Base-by-base conservation (phyloP, 2,113 vertebrate species). In the Trichomycterus rosablanca region DNA sequence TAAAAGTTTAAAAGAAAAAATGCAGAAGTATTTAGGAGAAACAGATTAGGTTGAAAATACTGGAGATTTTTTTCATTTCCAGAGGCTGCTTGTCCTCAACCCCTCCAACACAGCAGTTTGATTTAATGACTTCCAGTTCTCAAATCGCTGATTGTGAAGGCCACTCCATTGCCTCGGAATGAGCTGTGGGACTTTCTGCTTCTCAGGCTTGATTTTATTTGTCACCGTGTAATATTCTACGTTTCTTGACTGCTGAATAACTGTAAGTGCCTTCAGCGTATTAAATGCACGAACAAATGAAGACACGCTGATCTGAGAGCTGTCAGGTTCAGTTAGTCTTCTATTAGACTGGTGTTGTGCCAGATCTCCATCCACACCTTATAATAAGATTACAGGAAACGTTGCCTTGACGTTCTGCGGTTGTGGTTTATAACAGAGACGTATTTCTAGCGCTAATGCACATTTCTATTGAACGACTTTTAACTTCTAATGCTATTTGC, bases 101-200 rank as follows among this genome's bases (percentile, higher is more conserved):
- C 18, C 23, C 11, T 22, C 5, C 6, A 23, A 7, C 2, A 7
- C 9, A 3, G 9, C 2, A 15, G n/a, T n/a, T 37, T 23, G 20
- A 22, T 55, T 35, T 39, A 35, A 55, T 39, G 34, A 6, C 35
- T 24, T 55, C 35, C 53, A 39, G 10, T 39, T 22, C 35, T 23
- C 19, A 40, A 35, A 37, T 54, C 6, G 16, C 19, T 54, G 52
- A 15, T 37, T 39, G 32, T 39, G 52, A 39, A 23, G 19, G 53
- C 15, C 34, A 39, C 53, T 15, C 37, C 26, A 10, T 15, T 18
- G 26, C 15, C 28, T 34, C 49, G 9, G 6, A 32, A 52, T 32
- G 16, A 54, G 34, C 34, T 39, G 11, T 7, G 12, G 8, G 15
- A 30, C 9, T 1, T 5, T 35, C 32, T 54, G 10, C 51, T 14